Evolutionary conservation across 2,888 invertebrate species (phyloP).

Genomic region (Euspilapteryx auroguttella): DNA sequence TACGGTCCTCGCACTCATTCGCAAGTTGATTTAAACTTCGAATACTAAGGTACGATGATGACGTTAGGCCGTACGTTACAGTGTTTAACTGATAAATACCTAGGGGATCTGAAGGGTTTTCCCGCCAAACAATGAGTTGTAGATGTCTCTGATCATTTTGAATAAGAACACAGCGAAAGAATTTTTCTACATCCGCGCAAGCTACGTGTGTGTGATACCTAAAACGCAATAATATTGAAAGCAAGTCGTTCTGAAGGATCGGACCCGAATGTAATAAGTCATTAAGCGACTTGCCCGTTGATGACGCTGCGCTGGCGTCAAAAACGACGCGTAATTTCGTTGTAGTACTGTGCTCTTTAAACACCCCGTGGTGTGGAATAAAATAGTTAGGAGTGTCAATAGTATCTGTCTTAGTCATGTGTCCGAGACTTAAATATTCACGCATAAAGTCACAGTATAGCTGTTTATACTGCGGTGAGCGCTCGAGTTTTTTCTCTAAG

Average conservation of each 20-base stretch:
- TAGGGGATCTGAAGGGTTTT: no score
- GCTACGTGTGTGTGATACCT: slow-evolving; percentile 12
- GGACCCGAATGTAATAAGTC: slow-evolving; percentile 12
- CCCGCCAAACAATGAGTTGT: slow-evolving; percentile 10
- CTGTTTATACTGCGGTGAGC: background rate
- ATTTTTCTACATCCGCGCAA: no score
- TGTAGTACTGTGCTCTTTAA: slow-evolving; percentile 6
- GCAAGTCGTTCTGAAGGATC: no score
- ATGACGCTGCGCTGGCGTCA: slow-evolving; percentile 8
- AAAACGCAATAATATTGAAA: slow-evolving; percentile 14
- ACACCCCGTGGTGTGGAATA: slow-evolving; percentile 9
- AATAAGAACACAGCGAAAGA: no score
- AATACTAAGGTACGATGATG: background rate
- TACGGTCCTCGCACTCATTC: background rate
- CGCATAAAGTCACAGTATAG: slow-evolving; percentile 4
- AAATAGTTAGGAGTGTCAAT: slow-evolving; percentile 6
- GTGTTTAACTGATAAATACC: background rate
- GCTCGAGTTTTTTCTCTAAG: slow-evolving; percentile 6
- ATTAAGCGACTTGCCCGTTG: slow-evolving; percentile 10
- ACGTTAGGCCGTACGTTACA: background rate
- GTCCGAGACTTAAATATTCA: slow-evolving; percentile 3
- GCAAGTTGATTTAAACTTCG: background rate
- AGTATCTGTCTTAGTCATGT: no score
- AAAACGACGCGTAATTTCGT: no score
- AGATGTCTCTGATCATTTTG: background rate